Base-by-base conservation (phyloP, 2,113 vertebrate species). In the Rhinoderma darwinii region DNA sequence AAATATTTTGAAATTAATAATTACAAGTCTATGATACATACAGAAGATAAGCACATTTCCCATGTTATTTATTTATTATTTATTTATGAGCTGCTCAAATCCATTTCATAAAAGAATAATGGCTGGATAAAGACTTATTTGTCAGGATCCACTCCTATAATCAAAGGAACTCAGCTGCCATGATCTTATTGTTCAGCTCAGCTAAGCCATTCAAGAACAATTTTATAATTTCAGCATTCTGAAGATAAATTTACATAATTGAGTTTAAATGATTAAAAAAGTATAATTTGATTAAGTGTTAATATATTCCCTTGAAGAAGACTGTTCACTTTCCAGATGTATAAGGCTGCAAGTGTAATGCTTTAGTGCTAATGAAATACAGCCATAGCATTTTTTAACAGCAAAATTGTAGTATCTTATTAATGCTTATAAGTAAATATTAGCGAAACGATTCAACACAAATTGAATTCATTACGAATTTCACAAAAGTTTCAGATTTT, bases 201-300 rank as follows among this genome's bases (percentile, higher is more conserved):
- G 25, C 50, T 43, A 54, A 50, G 73, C 47, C 74, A 54, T 56
- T 84, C 44, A 39, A 84, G 30, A 37, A 44, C 14, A 75, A 77
- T 50, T 63, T 50, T 43, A 66, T 78, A 59, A 78, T 85, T 85
- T 77, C 41, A 63, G 73, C n/a, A 6, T 77, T 84, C 59, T 22
- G 11, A 66, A 84, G 76, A 77, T n/a, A 84, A 22, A 84, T 85
- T 85, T 77, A 37, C 74, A 85, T 77, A 85, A 77, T 44, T 77
- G 27, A 78, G 41, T 77, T 85, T 66, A 85, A 85, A 35, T 77
- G 2, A 76, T 77, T 66, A 77, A 77, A 76, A 82, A 77, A 50
- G 39, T 37, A 63, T 37, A 85, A 77, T 77, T 30, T 78, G 50
- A 85, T 85, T 77, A 85, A 77, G 39, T 35, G 43, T 66, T 66